Evolutionary conservation across 64 coral and sea anemone genomes (phyloP).

Genomic region (Acropora yongei): DNA sequence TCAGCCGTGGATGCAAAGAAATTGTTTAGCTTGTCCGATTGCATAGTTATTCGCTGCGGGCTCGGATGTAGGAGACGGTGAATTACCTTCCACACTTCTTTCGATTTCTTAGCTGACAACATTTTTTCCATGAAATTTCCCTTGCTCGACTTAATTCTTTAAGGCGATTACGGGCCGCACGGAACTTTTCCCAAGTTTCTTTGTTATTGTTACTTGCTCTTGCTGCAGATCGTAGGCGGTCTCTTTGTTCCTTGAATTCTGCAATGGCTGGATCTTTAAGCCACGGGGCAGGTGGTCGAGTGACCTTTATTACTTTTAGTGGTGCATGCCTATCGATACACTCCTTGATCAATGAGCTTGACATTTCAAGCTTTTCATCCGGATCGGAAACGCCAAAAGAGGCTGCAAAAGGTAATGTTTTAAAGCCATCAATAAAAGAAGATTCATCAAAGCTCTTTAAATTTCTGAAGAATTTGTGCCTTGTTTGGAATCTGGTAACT

Average conservation of each 20-base stretch:
- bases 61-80: slow-evolving; percentile 43
- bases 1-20: slow-evolving; percentile 22
- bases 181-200: slow-evolving; percentile 44
- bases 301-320: slow-evolving; percentile 43
- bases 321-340: slow-evolving; percentile 49
- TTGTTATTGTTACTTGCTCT: slow-evolving; percentile 21
- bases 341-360: slow-evolving; percentile 46
- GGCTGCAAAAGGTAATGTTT: slow-evolving; percentile 30
- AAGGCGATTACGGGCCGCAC: slow-evolving; percentile 33
- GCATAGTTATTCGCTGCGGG: slow-evolving; percentile 31
- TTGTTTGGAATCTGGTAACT: slow-evolving; percentile 40
- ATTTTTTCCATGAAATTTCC: slow-evolving; percentile 40
- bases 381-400: slow-evolving; percentile 36
- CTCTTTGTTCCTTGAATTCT: slow-evolving; percentile 44
- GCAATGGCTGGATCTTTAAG: slow-evolving; percentile 34
- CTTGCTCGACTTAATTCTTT: slow-evolving; percentile 36
- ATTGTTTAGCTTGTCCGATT: slow-evolving; percentile 48
- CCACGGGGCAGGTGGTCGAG: slow-evolving; percentile 43
- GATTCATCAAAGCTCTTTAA: slow-evolving; percentile 31
- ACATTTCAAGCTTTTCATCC: slow-evolving; percentile 38
- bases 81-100: slow-evolving; percentile 53
- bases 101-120: slow-evolving; percentile 30
- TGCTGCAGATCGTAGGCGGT: slow-evolving; percentile 41
- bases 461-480: slow-evolving; percentile 35
- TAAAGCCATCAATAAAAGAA: slow-evolving; percentile 32